Base-by-base conservation (phyloP, 1,140 invertebrate species). In the Dermatophagoides farinae region DNA sequence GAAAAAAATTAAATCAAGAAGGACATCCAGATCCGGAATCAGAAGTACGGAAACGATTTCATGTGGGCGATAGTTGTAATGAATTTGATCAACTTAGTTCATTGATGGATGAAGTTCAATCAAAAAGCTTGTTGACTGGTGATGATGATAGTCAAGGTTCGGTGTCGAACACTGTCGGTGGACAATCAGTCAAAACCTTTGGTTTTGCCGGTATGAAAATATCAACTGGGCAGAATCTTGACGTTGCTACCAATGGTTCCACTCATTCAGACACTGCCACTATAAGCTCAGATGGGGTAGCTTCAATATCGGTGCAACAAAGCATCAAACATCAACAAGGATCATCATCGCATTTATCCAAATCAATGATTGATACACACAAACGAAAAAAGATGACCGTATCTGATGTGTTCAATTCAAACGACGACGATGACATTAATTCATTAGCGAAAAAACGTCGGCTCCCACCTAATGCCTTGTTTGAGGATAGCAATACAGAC, bases 401-500 rank as follows among this genome's bases (percentile, higher is more conserved):
- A 0, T 83, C 85, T 59, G 87, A 90, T 66, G 86, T 91, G 2
- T 92, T 92, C 68, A 90, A 89, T 71, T 85, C 84, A 61, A 86
- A 88, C 65, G 87, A 92, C 65, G 86, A 88, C 67, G 83, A 86
- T 64, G 82, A 85, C 53, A 79, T 77, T 55, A 68, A 69, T 37
- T 55, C 61, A 12, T 62, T 65, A 11, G 53, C 14, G 16, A 86
- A 85, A 68, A 85, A 86, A 74, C 75, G 86, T 65, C 88, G 88
- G 77, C 75, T 89, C 52, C 83, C 88, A 68, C 84, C 85, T 65
- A 55, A 55, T 25, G 25, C 53, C 2, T 44, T 55, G 23, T 72
- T 88, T 67, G 83, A 68, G 46, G 64, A 68, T 60, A 50, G 60
- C 39, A 63, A 63, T 43, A 60, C 57, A 16, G 59, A 64, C 39